Base-by-base conservation (phyloP, 2,888 invertebrate species). In the Platycnemis pennipes region DNA sequence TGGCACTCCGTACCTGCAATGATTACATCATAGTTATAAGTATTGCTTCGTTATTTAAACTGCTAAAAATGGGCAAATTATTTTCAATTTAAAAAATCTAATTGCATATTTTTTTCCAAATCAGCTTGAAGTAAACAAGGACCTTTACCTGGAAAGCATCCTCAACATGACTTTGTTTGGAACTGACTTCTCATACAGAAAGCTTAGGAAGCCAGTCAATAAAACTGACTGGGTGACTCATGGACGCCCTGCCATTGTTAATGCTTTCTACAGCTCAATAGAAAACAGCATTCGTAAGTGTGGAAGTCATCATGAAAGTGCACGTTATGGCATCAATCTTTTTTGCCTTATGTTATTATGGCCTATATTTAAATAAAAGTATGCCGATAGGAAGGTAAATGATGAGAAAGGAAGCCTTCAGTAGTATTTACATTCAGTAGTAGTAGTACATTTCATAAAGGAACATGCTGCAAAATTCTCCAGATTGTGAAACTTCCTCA, bases 201-300 rank as follows among this genome's bases (percentile, higher is more conserved):
- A 98, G 95, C 97, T 99, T 42, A 97, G 98, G 44, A 97, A 98
- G 96, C 98, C 98, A 0, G 98, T 98, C 49, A 98, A 98, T 96
- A 98, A 98, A 96, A 98, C 98, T 8, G 98, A 98, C 96, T 99
- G 98, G 98, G 97, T 98, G 94, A 98, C 98, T 53, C 98, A 98
- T 96, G 98, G 98, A 94, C 97, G 98, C 89, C 98, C 98, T 13
- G 98, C 98, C 16, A 97, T 98, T 95, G 98, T 99, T 94, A 98
- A 99, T 96, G 98, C 98, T 3, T 99, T 98, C 97, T 99, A 98
- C 96, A 98, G 98, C 0, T 98, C 98, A 0, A 97, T 98, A 94
- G 98, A 98, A 96, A 99, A 99, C 96, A 98, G 98, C 96, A 98
- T 99, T 95, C 98, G 98, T 98, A 97, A 98, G 98, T 97, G 94